Percentiles rank a stretch among this genome's conserved stretches.
Conservation (phyloP, 2,113 vertebrate species). For the Ammodytes dubius region DNA sequence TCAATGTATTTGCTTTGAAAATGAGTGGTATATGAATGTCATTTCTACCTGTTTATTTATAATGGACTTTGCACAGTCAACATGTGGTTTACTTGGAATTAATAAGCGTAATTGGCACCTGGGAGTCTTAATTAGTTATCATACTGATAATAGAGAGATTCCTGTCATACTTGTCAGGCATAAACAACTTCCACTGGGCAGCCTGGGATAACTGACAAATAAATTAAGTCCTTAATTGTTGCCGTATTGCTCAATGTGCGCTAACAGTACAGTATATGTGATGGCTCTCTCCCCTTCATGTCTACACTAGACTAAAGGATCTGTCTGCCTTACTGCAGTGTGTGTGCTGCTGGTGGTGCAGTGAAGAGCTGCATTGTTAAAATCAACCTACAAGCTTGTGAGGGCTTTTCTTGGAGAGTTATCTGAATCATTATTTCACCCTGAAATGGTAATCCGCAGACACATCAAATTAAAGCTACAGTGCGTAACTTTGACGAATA, state of each 20-base stretch:
- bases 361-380: conserved; percentile 33
- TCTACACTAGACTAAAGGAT: conserved; percentile 5
- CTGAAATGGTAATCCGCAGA: conserved; percentile 13
- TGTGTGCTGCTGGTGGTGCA: conserved; percentile 37
- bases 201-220: conserved; percentile 55
- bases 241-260: conserved; percentile 21
- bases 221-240: conserved; percentile 56
- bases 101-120: conserved; percentile 50
- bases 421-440: conserved; percentile 8
- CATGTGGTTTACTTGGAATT: conserved; percentile 51
- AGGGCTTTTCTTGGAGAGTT: background rate
- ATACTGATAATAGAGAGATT: conserved; percentile 43
- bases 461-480: conserved; percentile 1
- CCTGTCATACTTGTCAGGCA: conserved; percentile 38
- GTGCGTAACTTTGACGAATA: too few relatives aligned
- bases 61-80: conserved; percentile 13
- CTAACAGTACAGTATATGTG: conserved; percentile 3
- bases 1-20: conserved; percentile 8
- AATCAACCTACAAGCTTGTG: conserved; percentile 3
- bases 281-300: conserved; percentile 14
- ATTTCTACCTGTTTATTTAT: conserved; percentile 27
- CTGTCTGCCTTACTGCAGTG: conserved; percentile 25
- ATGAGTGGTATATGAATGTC: background rate
- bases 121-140: conserved; percentile 45
- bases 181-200: conserved; percentile 31